Conservation (phyloP, 2,797 vertebrate genomes). For the Babyrousa celebensis region DNA sequence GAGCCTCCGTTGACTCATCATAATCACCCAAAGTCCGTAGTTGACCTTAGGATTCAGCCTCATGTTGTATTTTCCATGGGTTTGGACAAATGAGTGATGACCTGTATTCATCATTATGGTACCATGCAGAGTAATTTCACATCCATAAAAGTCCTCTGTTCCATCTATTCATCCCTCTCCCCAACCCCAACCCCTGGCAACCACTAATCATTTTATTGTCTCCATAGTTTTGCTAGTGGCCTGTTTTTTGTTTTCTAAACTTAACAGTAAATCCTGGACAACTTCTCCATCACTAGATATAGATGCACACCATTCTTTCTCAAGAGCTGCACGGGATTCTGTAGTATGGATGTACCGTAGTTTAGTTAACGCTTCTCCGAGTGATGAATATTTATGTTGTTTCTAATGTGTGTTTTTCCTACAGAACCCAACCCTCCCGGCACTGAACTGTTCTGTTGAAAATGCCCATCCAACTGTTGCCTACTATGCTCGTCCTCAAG, state of each 20-base stretch:
- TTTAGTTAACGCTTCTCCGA: slow-evolving; percentile 37
- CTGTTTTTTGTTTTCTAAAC: neutral
- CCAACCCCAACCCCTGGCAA: neutral
- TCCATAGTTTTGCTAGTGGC: neutral
- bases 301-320: slow-evolving; percentile 23
- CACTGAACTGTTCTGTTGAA: slow-evolving; percentile 95
- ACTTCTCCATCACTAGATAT: neutral
- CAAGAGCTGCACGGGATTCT: neutral
- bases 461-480: slow-evolving; percentile 93
- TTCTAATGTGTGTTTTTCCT: slow-evolving; percentile 73
- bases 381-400: slow-evolving; percentile 44
- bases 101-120: neutral
- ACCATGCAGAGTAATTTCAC: neutral
- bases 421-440: slow-evolving; percentile 94
- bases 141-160: neutral
- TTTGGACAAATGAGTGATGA: neutral
- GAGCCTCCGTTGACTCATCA: neutral
- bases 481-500: slow-evolving; percentile 93
- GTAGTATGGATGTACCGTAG: neutral
- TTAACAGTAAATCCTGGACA: slow-evolving; percentile 1
- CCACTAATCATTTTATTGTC: neutral
- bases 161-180: neutral
- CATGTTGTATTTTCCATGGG: neutral
- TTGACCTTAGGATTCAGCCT: slow-evolving; percentile 18
- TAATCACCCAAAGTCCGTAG: neutral